These are phyloP conservation scores for Operophtera brumata DNA, from an alignment of 2,888 invertebrate species.

Conservation along the genomic window DNA sequence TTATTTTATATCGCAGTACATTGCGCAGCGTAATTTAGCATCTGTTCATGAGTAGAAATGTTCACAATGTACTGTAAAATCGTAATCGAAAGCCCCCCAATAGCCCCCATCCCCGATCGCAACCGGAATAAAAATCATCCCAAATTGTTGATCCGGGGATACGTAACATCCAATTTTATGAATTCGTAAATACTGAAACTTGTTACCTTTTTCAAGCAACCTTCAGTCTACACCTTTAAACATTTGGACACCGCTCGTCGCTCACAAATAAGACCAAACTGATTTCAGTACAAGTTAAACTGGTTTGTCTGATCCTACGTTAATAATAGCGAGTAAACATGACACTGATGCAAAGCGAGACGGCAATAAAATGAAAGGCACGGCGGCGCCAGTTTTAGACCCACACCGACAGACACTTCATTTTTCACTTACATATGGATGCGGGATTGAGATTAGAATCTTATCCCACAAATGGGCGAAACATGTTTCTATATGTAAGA, in stretches of 20 bases:
- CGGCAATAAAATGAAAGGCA: constrained; percentile 30
- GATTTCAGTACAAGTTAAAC: constrained; percentile 43
- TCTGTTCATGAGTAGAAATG: too few species aligned
- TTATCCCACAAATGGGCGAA: constrained; percentile 15
- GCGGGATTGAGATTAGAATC: constrained; percentile 12
- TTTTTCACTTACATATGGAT: constrained; percentile 2
- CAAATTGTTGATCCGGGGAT: too few species aligned
- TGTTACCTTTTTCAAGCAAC: too few species aligned
- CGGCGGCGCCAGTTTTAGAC: constrained; percentile 23
- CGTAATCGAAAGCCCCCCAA: too few species aligned
- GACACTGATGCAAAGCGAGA: constrained; percentile 38
- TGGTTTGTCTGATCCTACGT: constrained; percentile 38
- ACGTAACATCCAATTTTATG: too few species aligned
- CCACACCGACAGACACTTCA: not conserved
- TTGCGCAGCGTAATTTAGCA: too few species aligned
- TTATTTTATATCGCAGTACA: too few species aligned
- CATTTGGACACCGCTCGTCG: not conserved
- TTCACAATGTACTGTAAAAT: too few species aligned
- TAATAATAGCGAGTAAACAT: constrained; percentile 43
- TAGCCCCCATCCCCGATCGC: too few species aligned
- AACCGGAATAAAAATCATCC: too few species aligned
- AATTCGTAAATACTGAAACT: too few species aligned
- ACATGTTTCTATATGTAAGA: not conserved
- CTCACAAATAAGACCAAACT: constrained; percentile 31
- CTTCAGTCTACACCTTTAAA: too few species aligned